A percentile compares a stretch with the other conserved stretches of the same genome.
These are phyloP conservation scores for Helobdella robusta DNA, from an alignment of 2,888 invertebrate genomes.

Conservation along the genomic window DNA sequence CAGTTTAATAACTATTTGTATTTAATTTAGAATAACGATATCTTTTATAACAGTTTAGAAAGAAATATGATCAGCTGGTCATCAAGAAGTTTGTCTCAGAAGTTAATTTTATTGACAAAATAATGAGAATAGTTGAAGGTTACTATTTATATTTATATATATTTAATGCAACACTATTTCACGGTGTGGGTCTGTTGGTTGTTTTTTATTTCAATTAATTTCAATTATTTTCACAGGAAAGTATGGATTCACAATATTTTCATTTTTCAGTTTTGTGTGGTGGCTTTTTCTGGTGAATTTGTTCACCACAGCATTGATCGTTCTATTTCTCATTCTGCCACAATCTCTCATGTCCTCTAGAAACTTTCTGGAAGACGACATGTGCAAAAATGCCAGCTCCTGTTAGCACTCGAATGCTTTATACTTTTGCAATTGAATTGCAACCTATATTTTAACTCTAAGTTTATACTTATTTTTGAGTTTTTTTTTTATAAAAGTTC, in stretches of 20 bases:
- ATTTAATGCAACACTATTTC: background rate
- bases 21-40: too few relatives aligned
- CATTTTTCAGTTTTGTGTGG: background rate
- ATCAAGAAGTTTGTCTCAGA: too few relatives aligned
- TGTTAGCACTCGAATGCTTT: too few relatives aligned
- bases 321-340: constrained; percentile 8
- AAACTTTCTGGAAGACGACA: constrained; percentile 1
- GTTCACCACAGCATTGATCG: background rate
- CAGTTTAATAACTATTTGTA: too few relatives aligned
- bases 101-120: background rate
- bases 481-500: background rate
- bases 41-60: too few relatives aligned
- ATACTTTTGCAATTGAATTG: too few relatives aligned
- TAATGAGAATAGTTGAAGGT: background rate
- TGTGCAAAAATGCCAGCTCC: too few relatives aligned
- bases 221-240: constrained; percentile 10
- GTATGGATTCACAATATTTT: background rate
- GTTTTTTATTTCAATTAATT: background rate
- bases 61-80: too few relatives aligned
- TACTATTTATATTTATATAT: background rate
- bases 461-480: background rate
- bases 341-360: background rate
- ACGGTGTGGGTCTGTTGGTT: background rate
- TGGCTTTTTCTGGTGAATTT: constrained; percentile 1
- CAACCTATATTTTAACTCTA: too few relatives aligned